Percentiles rank a stretch among this genome's conserved stretches.
phyloP scores from a whole-genome alignment of 2,888 invertebrate genomes.

The Salpingus planirostris region DNA sequence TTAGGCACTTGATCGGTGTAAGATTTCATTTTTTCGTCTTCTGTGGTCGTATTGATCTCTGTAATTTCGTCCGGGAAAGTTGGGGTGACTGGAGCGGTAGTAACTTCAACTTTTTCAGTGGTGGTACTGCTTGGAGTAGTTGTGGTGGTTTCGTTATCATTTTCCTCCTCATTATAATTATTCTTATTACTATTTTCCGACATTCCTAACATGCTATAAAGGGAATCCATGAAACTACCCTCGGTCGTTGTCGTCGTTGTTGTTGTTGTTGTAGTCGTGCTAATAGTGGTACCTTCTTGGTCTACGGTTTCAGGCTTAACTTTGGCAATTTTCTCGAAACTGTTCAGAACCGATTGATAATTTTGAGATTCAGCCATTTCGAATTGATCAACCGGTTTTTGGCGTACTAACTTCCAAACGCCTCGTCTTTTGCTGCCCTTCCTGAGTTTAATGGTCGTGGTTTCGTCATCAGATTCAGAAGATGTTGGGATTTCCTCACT shows the following conservation, averaged over 20 bases:
- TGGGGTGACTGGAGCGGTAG: constrained; percentile 21
- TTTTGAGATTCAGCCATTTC: constrained; percentile 76
- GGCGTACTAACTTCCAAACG: constrained; percentile 65
- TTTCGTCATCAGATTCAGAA: constrained; percentile 3
- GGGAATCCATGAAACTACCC: constrained; percentile 28
- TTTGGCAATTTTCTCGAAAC: constrained; percentile 26
- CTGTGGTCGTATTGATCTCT: constrained; percentile 20
- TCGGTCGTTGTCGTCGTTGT: constrained; percentile 19
- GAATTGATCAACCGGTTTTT: constrained; percentile 57
- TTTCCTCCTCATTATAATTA: neutral
- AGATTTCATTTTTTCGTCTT: constrained; percentile 29
- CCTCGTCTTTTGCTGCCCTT: constrained; percentile 50
- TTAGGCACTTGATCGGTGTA: constrained; percentile 7
- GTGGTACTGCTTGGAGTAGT: neutral
- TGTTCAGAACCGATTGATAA: constrained; percentile 41
- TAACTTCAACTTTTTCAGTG: constrained; percentile 6
- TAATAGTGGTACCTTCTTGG: constrained; percentile 14
- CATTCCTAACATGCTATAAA: constrained; percentile 39
- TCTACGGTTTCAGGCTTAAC: constrained; percentile 4
- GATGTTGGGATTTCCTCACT: constrained; percentile 14
- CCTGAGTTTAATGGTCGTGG: constrained; percentile 10
- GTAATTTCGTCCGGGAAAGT: constrained; percentile 30
- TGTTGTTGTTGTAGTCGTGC: constrained; percentile 14
- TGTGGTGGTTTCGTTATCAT: constrained; percentile 5
- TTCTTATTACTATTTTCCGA: constrained; percentile 6